A percentile compares a stretch with the other conserved stretches of the same genome.
phyloP scores from a whole-genome alignment of 92 coral and sea anemone species.

The Paragorgia papillata region DNA sequence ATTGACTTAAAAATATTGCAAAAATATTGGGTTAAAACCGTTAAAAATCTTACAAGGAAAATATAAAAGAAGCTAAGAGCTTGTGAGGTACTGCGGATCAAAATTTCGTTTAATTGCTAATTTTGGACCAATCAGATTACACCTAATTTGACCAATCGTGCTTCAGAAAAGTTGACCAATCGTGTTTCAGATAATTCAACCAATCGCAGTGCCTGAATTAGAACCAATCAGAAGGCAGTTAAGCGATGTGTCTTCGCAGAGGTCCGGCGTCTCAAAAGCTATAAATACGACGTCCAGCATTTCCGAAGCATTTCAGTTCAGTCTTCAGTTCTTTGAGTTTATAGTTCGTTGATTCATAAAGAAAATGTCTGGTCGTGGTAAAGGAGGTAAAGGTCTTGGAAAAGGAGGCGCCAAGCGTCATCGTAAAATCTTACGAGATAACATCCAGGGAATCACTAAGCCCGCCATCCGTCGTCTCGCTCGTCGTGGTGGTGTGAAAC shows the following conservation, averaged over 20 bases:
- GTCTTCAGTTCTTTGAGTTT: not conserved
- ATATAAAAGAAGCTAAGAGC: too few relatives aligned
- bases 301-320: not conserved
- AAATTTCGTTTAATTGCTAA: not conserved
- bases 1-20: too few relatives aligned
- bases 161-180: not conserved
- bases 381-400: slow-evolving; percentile 90
- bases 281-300: not conserved
- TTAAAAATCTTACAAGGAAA: too few relatives aligned
- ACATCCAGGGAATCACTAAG: slow-evolving; percentile 89
- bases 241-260: not conserved
- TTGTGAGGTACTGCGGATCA: too few relatives aligned
- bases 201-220: not conserved
- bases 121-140: too few relatives aligned
- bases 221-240: not conserved
- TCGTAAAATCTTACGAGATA: slow-evolving; percentile 87
- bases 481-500: slow-evolving; percentile 92
- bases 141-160: not conserved
- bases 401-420: slow-evolving; percentile 95
- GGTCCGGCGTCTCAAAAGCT: not conserved
- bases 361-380: slow-evolving; percentile 75
- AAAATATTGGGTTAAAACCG: too few relatives aligned
- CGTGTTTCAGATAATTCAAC: not conserved
- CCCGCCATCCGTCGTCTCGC: slow-evolving; percentile 93
- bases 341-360: not conserved